phyloP scores from a whole-genome alignment of 1,140 invertebrate genomes.

The Pseudomyrmex pallidus region DNA sequence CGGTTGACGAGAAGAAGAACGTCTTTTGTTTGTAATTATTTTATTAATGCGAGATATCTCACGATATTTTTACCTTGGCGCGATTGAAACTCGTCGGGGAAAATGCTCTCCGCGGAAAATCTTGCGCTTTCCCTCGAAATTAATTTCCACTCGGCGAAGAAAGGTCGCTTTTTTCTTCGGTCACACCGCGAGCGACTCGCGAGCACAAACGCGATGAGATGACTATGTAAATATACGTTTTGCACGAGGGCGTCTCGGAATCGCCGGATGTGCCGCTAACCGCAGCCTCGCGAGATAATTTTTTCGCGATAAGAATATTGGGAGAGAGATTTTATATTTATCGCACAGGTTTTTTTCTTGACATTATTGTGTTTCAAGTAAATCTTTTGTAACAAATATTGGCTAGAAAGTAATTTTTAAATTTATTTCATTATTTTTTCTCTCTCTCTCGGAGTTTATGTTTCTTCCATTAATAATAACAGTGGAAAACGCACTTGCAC shows the following conservation, averaged over 20 bases:
- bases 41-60: not conserved
- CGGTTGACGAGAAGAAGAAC: too few species aligned
- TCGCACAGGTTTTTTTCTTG: too few species aligned
- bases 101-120: not conserved
- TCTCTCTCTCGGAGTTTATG: too few species aligned
- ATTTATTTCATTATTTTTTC: not conserved
- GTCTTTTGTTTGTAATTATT: not conserved
- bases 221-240: conserved; percentile 39
- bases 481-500: too few species aligned
- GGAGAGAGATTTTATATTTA: not conserved
- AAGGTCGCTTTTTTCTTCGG: conserved; percentile 42
- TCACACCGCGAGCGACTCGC: not conserved
- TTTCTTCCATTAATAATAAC: not conserved
- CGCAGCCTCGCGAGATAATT: not conserved
- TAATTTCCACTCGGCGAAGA: conserved; percentile 46
- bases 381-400: not conserved
- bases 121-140: conserved; percentile 12
- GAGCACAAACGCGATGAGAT: not conserved
- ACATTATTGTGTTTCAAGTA: not conserved
- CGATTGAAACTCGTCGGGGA: conserved; percentile 14
- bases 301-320: not conserved
- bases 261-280: not conserved
- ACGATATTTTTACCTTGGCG: conserved; percentile 30
- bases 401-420: conserved; percentile 9
- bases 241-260: not conserved